Percentiles rank a stretch among this genome's conserved stretches.
Conservation (phyloP, 53 echinoderm and acorn worm genomes). For the Holothuria scabra region DNA sequence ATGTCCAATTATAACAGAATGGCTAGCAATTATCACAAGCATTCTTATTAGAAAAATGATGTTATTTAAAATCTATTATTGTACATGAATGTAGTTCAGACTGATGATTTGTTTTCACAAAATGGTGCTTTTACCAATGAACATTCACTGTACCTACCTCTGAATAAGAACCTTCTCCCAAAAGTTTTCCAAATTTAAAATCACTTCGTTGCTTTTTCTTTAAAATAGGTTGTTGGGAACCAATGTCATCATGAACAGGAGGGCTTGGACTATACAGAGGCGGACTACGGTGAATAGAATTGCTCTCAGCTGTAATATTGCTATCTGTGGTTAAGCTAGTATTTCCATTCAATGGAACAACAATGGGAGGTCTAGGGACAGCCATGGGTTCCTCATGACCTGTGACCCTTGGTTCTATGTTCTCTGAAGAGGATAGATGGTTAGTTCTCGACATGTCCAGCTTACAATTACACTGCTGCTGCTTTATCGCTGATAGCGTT, state of each 20-base stretch:
- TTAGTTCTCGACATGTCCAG: background rate
- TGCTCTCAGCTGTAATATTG: conserved; percentile 9
- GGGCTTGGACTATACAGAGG: conserved; percentile 13
- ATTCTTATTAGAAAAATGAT: too few relatives aligned
- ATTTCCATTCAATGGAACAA: conserved; percentile 9
- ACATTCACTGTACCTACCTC: conserved; percentile 71
- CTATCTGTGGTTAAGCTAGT: conserved; percentile 2
- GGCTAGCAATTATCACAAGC: too few relatives aligned
- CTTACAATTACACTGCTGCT: background rate
- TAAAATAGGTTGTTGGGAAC: conserved; percentile 7
- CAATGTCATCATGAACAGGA: background rate
- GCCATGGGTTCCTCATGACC: conserved; percentile 29
- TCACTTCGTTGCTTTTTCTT: conserved; percentile 82
- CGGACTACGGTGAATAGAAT: conserved; percentile 34
- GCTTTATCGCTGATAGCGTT: conserved; percentile 10
- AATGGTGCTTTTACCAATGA: too few relatives aligned
- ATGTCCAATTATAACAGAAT: too few relatives aligned
- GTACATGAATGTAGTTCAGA: too few relatives aligned
- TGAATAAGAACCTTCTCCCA: conserved; percentile 98
- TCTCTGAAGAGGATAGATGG: background rate
- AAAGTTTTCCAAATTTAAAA: conserved; percentile 90
- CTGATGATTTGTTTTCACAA: too few relatives aligned
- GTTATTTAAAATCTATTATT: too few relatives aligned
- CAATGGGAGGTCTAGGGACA: background rate
- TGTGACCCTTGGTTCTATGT: conserved; percentile 24